A percentile compares a stretch with the other conserved stretches of the same genome.
These are phyloP conservation scores for Parambassis ranga DNA, from an alignment of 2,797 vertebrate species.

Conservation along the genomic window DNA sequence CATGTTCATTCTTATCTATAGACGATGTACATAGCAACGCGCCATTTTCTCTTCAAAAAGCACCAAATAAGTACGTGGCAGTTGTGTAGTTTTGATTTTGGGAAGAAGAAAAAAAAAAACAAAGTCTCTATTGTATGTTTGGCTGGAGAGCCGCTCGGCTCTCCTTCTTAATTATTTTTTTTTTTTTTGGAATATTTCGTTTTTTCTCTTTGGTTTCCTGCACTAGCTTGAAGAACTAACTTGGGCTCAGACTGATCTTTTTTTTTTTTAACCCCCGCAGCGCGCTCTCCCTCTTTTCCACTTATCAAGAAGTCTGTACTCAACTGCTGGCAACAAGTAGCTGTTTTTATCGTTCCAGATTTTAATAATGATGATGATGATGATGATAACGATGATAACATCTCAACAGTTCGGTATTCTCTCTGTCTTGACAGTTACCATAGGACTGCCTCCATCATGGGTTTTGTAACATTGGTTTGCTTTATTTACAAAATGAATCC, in stretches of 20 bases:
- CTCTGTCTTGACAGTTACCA: slow-evolving; percentile 78
- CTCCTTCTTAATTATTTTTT: slow-evolving; percentile 6
- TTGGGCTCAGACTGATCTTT: slow-evolving; percentile 69
- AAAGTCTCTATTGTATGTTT: slow-evolving; percentile 72
- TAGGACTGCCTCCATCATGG: slow-evolving; percentile 80
- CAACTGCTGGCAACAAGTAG: slow-evolving; percentile 79
- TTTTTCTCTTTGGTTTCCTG: slow-evolving; percentile 58
- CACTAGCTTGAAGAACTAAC: slow-evolving; percentile 76
- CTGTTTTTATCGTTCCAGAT: slow-evolving; percentile 74
- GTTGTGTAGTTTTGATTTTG: slow-evolving; percentile 69
- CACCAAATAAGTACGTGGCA: slow-evolving; percentile 78
- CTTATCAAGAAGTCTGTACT: slow-evolving; percentile 76
- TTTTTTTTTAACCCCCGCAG: slow-evolving; percentile 35
- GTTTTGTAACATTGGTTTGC: slow-evolving; percentile 78
- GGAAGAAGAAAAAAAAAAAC: slow-evolving; percentile 17
- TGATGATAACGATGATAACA: slow-evolving; percentile 63
- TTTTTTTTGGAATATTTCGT: no score
- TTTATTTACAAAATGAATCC: slow-evolving; percentile 74
- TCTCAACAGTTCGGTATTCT: slow-evolving; percentile 79
- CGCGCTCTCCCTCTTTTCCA: slow-evolving; percentile 74
- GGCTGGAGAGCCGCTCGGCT: slow-evolving; percentile 53
- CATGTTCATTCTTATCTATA: slow-evolving; percentile 80
- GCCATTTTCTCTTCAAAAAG: slow-evolving; percentile 73
- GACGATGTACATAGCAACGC: slow-evolving; percentile 79
- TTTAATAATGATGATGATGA: slow-evolving; percentile 44